Evolutionary conservation across 2,888 invertebrate genomes (phyloP).

Genomic region (Hybos culiciformis): DNA sequence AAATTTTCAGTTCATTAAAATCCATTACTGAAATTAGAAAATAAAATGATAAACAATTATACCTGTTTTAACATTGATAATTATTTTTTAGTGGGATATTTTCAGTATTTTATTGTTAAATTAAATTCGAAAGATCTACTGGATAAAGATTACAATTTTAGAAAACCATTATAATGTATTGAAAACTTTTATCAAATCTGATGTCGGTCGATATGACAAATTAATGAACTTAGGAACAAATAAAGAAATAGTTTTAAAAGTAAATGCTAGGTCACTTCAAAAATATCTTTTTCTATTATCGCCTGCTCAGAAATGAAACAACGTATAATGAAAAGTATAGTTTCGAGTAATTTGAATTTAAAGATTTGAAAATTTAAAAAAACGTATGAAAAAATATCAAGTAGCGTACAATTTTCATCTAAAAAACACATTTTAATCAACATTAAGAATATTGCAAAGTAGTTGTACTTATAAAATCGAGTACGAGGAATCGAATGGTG

Average conservation of each 20-base stretch:
- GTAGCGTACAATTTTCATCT: too few species aligned
- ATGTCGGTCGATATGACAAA: neutral
- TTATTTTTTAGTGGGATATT: neutral
- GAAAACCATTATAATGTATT: neutral
- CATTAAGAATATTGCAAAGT: too few species aligned
- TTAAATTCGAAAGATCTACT: neutral
- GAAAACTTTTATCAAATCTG: neutral
- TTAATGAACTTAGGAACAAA: neutral
- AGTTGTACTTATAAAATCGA: too few species aligned
- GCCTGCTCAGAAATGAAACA: too few species aligned
- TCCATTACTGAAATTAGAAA: constrained; percentile 25
- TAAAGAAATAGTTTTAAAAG: neutral
- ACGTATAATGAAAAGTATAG: too few species aligned
- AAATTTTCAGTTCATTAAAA: constrained; percentile 32
- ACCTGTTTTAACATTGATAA: neutral
- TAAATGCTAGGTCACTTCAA: neutral
- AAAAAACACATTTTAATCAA: too few species aligned
- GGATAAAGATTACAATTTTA: neutral
- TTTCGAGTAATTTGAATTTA: too few species aligned
- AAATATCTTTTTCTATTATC: neutral
- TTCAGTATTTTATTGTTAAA: neutral
- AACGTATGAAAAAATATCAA: too few species aligned
- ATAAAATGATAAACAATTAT: neutral
- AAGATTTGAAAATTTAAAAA: too few species aligned
- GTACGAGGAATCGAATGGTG: too few species aligned